phyloP scores from a whole-genome alignment of 2,888 invertebrate genomes.

The Spilarctia lutea region DNA sequence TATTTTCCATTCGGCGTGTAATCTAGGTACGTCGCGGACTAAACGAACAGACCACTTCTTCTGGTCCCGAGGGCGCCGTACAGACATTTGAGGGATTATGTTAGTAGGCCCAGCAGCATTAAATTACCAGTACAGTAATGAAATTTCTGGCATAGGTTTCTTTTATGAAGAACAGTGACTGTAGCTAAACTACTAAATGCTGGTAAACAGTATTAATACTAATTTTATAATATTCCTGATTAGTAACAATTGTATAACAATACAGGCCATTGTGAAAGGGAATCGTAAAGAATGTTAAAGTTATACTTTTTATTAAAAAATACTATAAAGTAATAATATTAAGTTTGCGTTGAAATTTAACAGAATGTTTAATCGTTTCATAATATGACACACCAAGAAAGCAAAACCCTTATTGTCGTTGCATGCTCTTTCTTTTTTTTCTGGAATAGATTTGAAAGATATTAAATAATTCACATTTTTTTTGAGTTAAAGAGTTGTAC shows the following conservation, averaged over 20 bases:
- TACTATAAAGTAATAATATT: neutral
- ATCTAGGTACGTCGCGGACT: slow-evolving; percentile 10
- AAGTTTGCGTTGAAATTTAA: neutral
- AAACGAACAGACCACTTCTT: slow-evolving; percentile 13
- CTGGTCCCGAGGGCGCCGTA: slow-evolving; percentile 20
- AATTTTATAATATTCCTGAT: neutral
- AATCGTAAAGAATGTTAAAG: neutral
- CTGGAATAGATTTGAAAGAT: too few relatives aligned
- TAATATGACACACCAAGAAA: too few relatives aligned
- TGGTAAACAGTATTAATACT: neutral
- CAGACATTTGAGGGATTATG: slow-evolving; percentile 23
- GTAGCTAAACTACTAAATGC: neutral
- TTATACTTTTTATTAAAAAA: neutral
- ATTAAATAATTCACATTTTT: too few relatives aligned
- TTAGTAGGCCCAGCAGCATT: slow-evolving; percentile 18
- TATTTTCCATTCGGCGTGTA: slow-evolving; percentile 18
- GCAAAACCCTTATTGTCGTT: too few relatives aligned
- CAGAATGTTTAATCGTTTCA: too few relatives aligned
- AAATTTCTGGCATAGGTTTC: slow-evolving; percentile 16
- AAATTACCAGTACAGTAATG: slow-evolving; percentile 19
- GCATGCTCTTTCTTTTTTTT: too few relatives aligned
- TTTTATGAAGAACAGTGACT: slow-evolving; percentile 2
- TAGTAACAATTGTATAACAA: neutral
- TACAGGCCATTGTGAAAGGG: neutral
- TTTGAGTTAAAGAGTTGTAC: too few relatives aligned